Conservation (phyloP, 2,113 vertebrate genomes). For the Prunella fulvescens region DNA sequence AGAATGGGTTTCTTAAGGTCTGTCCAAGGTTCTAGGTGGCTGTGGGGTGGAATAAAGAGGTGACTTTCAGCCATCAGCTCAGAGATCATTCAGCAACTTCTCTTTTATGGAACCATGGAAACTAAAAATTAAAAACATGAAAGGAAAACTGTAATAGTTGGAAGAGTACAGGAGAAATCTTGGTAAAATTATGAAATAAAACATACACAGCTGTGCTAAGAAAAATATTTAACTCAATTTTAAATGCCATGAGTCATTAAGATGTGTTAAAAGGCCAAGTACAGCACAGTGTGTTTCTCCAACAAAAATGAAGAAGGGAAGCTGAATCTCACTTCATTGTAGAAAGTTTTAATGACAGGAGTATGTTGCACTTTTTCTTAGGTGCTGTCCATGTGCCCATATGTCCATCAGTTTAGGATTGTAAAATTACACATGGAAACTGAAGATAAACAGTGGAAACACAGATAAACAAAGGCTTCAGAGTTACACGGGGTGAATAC, state of each 20-base stretch:
- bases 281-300: not conserved
- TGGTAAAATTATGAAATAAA: slow-evolving; percentile 9
- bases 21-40: not conserved
- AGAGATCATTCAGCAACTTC: not conserved
- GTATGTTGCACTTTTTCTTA: not conserved
- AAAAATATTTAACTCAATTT: not conserved
- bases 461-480: not conserved
- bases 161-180: not conserved
- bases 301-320: not conserved
- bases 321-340: not conserved
- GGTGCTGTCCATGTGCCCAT: not conserved
- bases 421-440: not conserved
- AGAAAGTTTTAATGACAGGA: not conserved
- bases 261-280: not conserved
- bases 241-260: not conserved
- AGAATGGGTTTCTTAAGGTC: not conserved
- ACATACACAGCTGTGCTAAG: not conserved
- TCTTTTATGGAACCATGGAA: not conserved
- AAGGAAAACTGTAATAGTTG: not conserved
- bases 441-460: not conserved
- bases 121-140: not conserved
- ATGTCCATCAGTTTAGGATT: not conserved
- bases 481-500: not conserved
- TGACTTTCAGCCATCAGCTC: not conserved
- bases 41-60: not conserved